Percentiles rank a stretch among this genome's conserved stretches.
Conservation (phyloP, 2,113 vertebrate species). For the Seriola dumerili region DNA sequence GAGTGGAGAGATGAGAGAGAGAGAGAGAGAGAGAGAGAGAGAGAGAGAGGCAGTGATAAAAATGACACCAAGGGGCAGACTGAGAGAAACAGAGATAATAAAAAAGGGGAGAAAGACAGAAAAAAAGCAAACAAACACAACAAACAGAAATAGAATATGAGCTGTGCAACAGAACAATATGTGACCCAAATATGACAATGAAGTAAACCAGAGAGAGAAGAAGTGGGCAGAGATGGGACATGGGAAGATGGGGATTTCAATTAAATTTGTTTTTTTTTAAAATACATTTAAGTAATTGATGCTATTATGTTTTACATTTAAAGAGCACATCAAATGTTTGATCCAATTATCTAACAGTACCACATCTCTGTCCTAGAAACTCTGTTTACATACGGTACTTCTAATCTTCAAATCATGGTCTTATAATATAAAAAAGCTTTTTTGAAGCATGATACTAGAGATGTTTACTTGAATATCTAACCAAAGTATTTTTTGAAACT, state of each 20-base stretch:
- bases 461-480: neutral
- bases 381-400: neutral
- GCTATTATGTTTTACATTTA: neutral
- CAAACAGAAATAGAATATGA: constrained; percentile 39
- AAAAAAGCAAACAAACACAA: constrained; percentile 36
- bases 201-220: constrained; percentile 48
- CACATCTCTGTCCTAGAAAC: neutral
- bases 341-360: neutral
- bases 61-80: constrained; percentile 37
- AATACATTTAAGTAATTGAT: neutral
- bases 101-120: constrained; percentile 33
- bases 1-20: neutral
- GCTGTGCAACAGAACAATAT: constrained; percentile 46
- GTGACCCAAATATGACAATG: constrained; percentile 74
- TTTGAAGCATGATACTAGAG: neutral
- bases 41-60: constrained; percentile 11
- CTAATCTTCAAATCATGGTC: no score
- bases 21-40: neutral
- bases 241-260: no score
- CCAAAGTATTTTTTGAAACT: no score
- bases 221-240: constrained; percentile 38
- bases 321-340: neutral
- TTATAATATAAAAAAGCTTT: no score
- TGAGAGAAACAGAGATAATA: constrained; percentile 50
- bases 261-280: no score